Base-by-base conservation (phyloP, 2,113 vertebrate genomes). In the Grus americana region DNA sequence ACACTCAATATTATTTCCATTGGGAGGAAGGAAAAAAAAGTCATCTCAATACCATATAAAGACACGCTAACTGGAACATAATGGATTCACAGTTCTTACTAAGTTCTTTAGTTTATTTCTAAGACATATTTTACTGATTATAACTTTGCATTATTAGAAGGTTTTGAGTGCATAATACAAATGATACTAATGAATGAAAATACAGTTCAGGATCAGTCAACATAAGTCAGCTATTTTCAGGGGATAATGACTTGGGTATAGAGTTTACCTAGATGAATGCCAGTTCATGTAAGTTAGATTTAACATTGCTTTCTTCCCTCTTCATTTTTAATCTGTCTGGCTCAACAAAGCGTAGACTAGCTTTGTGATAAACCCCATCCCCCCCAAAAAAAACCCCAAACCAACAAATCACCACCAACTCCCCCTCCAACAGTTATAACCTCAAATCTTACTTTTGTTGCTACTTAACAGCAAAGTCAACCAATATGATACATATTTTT, bases 391-490 rank as follows among this genome's bases (percentile, higher is more conserved):
- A 54, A 32, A 9, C 7, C 29, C 46, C 32, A 12, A 88, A 86
- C 17, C 49, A 80, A 61, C 54, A 93, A 93, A 46, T 19, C 21
- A 58, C 59, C 73, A 18, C 26, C 55, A 50, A 18, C 86, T 49
- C 22, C 23, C 21, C 44, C 29, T 54, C 10, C 27, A 81, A 34
- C 34, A 85, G 42, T 76, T 40, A 79, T 42, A 76, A 88, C 23
- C 72, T 94, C 72, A 93, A 90, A 79, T 75, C 70, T 92, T 92
- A 90, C 44, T 83, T 75, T 74, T 54, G 34, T 88, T 81, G 86
- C 87, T 91, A 94, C 75, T 59, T 88, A 92, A 88, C 86, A 80
- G 90, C 86, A 92, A 97, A 91, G 82, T 83, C 93, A 93, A 96
- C 17, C 83, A 27, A 26, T 50, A 63, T 13, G 29, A 80, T 74